Evolutionary conservation across 30 jellyfish, hydroid and myxozoan species (phyloP), one percentile per base, ranked within the genome.

Genomic region (Nemopilema nomurai): DNA sequence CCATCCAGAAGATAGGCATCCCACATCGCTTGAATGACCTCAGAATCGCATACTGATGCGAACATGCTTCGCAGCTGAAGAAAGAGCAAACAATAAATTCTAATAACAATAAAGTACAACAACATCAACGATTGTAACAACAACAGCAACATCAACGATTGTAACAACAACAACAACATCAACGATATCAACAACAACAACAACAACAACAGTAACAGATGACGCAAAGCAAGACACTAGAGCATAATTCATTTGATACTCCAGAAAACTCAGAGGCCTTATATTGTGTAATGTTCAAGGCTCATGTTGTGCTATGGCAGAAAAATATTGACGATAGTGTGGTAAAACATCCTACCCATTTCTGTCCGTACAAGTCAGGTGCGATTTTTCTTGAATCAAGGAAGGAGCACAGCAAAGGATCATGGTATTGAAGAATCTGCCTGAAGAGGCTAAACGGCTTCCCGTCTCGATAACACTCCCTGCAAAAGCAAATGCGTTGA

Each of bases 401-500:
- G 69, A 94, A 94, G 32, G 99, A 94, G 57, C 99, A 94, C 16
- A 94, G 90, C 77, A 90, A 96, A 13, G 99, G 99, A 52, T 94
- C 99, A 66, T 94, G 99, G 74, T 94, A 94, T 77, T 94, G 99
- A 9, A 94, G 90, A 49, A 94, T 95, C 50, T 87, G 97, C 57
- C 99, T 87, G 87, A 94, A 94, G 9, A 94, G 83, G 67, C 88
- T 94, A 51, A 94, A 94, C 64, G 99, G 99, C 70, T 89, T 94
- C 49, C 99, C 99, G 66, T 94, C 99, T 20, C 99, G 93, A 71
- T 89, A 81, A 71, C 97, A 94, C 72, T 94, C 99, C 71, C 99
- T 94, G 67, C 0, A 93, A 66, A 18, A 67, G 23, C 57, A 77
- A 77, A 52, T 0, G 24, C 33, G 74, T 20, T 25, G 0, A 0